Percentiles rank a stretch among this genome's conserved stretches.
Conservation (phyloP, 2,888 invertebrate species). For the Mesopsocus fuscifrons region DNA sequence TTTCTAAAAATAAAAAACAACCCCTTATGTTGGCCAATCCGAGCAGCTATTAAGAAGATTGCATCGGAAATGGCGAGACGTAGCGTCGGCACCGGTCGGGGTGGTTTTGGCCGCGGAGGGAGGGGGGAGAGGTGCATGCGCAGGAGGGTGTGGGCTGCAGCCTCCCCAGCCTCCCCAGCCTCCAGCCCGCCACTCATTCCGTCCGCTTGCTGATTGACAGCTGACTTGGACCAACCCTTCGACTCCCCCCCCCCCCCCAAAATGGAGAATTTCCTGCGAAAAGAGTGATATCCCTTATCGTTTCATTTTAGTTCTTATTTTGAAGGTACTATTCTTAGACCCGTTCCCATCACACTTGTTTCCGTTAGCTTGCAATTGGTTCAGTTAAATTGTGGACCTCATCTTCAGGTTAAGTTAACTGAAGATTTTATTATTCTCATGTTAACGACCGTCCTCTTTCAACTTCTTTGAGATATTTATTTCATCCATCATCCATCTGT, state of each 20-base stretch:
- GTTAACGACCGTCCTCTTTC: too few relatives aligned
- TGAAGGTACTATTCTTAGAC: too few relatives aligned
- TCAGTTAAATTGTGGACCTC: too few relatives aligned
- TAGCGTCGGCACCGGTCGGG: background rate
- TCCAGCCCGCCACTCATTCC: slow-evolving; percentile 4
- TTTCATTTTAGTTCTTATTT: too few relatives aligned
- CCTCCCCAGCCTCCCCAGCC: background rate
- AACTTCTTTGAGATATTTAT: too few relatives aligned
- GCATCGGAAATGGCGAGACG: slow-evolving; percentile 15
- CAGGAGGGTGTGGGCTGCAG: background rate
- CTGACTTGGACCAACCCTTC: slow-evolving; percentile 7
- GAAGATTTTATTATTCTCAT: too few relatives aligned
- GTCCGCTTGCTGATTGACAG: slow-evolving; percentile 7
- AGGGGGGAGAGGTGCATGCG: background rate
- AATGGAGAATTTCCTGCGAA: too few relatives aligned
- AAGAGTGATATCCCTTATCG: too few relatives aligned
- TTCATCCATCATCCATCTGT: too few relatives aligned
- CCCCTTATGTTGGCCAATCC: slow-evolving; percentile 10
- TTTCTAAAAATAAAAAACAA: slow-evolving; percentile 1
- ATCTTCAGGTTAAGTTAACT: too few relatives aligned
- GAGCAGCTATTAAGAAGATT: slow-evolving; percentile 14
- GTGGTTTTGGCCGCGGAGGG: background rate
- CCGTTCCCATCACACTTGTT: too few relatives aligned
- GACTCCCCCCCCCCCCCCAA: background rate
- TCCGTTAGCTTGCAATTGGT: too few relatives aligned